Conservation (phyloP, 1,140 invertebrate genomes). For the Leptinotarsa undecemlineata region DNA sequence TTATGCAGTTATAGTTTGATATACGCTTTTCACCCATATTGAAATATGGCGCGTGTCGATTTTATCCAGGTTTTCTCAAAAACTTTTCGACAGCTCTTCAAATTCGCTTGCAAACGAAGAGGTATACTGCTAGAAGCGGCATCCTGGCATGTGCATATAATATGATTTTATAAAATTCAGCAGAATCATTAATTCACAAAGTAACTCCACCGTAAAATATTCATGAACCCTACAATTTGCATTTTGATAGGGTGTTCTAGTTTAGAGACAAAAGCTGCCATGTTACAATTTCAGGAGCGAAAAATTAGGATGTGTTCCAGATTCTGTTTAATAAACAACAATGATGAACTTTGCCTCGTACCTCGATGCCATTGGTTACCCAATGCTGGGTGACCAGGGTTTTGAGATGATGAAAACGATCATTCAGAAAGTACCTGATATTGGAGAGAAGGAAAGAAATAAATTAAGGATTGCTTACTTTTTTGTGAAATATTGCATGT, state of each 20-base stretch:
- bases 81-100: background rate
- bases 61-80: background rate
- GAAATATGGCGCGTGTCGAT: background rate
- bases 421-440: no score
- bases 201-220: conserved; percentile 22
- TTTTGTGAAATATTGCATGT: no score
- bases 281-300: conserved; percentile 11
- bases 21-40: background rate
- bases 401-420: no score
- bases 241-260: conserved; percentile 26
- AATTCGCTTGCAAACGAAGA: background rate
- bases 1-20: background rate
- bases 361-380: no score
- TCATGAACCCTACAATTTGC: conserved; percentile 24
- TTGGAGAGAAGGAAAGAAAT: no score
- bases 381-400: no score
- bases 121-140: background rate
- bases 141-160: conserved; percentile 19
- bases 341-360: no score
- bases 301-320: conserved; percentile 7
- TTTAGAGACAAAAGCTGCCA: conserved; percentile 22
- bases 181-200: conserved; percentile 24
- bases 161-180: conserved; percentile 25
- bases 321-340: background rate
- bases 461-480: no score